A percentile compares a stretch with the other conserved stretches of the same genome.
Conservation (phyloP, 53 echinoderm and acorn worm species). For the Holothuria scabra region DNA sequence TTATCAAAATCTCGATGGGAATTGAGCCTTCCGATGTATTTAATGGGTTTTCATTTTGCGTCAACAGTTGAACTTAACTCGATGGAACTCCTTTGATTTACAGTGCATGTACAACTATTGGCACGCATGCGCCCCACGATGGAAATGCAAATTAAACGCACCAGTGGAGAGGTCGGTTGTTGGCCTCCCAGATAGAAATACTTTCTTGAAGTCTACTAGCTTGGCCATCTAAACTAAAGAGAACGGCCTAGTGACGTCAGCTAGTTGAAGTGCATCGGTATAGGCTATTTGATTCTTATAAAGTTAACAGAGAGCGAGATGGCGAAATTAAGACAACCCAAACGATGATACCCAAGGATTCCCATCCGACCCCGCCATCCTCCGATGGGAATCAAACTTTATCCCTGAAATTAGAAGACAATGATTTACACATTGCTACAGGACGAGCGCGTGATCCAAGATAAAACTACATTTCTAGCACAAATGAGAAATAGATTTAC, state of each 20-base stretch:
- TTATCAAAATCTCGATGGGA: slow-evolving; percentile 43
- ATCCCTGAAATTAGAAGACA: background rate
- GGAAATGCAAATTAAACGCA: slow-evolving; percentile 49
- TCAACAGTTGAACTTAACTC: slow-evolving; percentile 39
- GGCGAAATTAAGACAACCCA: slow-evolving; percentile 9
- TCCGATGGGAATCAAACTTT: slow-evolving; percentile 8
- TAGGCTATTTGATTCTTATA: too few species aligned
- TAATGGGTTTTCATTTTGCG: slow-evolving; percentile 27
- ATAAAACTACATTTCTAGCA: slow-evolving; percentile 31
- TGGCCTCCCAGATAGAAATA: slow-evolving; percentile 14
- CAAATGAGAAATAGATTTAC: slow-evolving; percentile 44
- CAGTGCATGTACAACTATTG: slow-evolving; percentile 5
- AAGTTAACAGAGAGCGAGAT: background rate
- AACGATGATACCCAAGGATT: background rate
- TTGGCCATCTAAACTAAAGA: too few species aligned
- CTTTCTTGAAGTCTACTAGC: too few species aligned
- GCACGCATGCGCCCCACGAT: slow-evolving; percentile 41
- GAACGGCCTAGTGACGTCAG: too few species aligned
- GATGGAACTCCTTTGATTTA: slow-evolving; percentile 32
- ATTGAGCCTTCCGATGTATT: slow-evolving; percentile 14
- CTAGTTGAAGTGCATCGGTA: too few species aligned
- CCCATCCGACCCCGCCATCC: slow-evolving; percentile 1
- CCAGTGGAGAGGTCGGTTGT: slow-evolving; percentile 30
- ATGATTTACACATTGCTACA: slow-evolving; percentile 37
- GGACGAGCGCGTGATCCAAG: background rate